Conservation (phyloP, 1,140 invertebrate genomes). For the Hycleus cichorii region DNA sequence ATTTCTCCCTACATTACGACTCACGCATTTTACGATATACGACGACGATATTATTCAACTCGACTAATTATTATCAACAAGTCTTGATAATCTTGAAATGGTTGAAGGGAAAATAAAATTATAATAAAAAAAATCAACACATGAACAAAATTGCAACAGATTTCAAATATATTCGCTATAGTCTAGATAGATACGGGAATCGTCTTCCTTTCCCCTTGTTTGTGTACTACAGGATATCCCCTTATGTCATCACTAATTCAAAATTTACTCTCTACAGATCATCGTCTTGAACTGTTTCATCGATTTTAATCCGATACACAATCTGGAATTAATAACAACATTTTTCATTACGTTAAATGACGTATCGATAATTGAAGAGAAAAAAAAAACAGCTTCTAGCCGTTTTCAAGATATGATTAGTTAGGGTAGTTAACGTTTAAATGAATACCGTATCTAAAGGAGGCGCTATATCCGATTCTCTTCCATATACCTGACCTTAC, state of each 20-base stretch:
- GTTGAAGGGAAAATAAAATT: too few relatives aligned
- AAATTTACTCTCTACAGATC: slow-evolving; percentile 7
- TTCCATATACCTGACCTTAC: too few relatives aligned
- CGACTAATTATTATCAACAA: slow-evolving; percentile 14
- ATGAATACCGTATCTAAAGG: slow-evolving; percentile 15
- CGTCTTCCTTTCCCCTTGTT: too few relatives aligned
- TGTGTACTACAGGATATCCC: slow-evolving; percentile 5
- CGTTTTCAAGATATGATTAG: slow-evolving; percentile 12
- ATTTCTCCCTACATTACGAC: slow-evolving; percentile 15
- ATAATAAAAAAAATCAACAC: too few relatives aligned
- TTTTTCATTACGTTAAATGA: slow-evolving; percentile 12
- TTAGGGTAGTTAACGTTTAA: slow-evolving; percentile 10
- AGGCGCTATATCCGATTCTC: too few relatives aligned
- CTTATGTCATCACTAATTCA: slow-evolving; percentile 12
- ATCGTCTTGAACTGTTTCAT: slow-evolving; percentile 10
- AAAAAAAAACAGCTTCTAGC: background rate
- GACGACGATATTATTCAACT: slow-evolving; percentile 11
- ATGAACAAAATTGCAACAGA: too few relatives aligned
- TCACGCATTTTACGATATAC: slow-evolving; percentile 13
- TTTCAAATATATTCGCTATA: too few relatives aligned
- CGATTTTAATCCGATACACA: too few relatives aligned
- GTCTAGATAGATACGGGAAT: too few relatives aligned
- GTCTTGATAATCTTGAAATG: background rate
- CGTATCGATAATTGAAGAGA: slow-evolving; percentile 4
- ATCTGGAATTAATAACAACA: background rate